A percentile compares a stretch with the other conserved stretches of the same genome.
Conservation (phyloP, 2,797 vertebrate genomes). For the Cephalopachus bancanus region DNA sequence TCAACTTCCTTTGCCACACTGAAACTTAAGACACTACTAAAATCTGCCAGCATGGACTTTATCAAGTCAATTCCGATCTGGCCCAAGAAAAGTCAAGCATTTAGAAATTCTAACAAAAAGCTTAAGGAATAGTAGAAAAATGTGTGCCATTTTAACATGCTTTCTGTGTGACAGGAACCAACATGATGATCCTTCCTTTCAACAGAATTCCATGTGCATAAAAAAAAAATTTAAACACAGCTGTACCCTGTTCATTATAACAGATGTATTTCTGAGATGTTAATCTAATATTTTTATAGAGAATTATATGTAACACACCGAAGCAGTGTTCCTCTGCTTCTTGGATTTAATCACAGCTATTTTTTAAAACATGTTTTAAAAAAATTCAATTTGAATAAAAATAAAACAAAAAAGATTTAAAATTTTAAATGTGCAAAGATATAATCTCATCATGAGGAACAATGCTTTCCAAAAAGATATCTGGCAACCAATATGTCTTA, state of each 20-base stretch:
- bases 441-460: background rate
- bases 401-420: background rate
- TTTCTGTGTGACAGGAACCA: conserved; percentile 25
- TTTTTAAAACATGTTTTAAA: background rate
- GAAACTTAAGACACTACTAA: conserved; percentile 37
- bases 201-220: conserved; percentile 48
- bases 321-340: background rate
- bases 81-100: conserved; percentile 55
- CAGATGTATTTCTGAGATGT: conserved; percentile 60
- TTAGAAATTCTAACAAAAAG: conserved; percentile 69
- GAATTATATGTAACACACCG: background rate
- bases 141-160: conserved; percentile 12
- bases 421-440: background rate
- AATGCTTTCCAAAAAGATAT: background rate
- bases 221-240: conserved; percentile 71
- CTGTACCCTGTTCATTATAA: conserved; percentile 4
- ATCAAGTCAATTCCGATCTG: conserved; percentile 46
- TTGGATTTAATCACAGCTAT: background rate
- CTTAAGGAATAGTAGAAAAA: conserved; percentile 60
- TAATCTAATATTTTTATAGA: conserved; percentile 69
- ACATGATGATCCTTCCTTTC: conserved; percentile 59
- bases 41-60: conserved; percentile 15
- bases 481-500: background rate
- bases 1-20: conserved; percentile 56
- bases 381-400: conserved; percentile 7